Base-by-base conservation (phyloP, 92 coral and sea anemone species). In the Phymanthus crucifer region DNA sequence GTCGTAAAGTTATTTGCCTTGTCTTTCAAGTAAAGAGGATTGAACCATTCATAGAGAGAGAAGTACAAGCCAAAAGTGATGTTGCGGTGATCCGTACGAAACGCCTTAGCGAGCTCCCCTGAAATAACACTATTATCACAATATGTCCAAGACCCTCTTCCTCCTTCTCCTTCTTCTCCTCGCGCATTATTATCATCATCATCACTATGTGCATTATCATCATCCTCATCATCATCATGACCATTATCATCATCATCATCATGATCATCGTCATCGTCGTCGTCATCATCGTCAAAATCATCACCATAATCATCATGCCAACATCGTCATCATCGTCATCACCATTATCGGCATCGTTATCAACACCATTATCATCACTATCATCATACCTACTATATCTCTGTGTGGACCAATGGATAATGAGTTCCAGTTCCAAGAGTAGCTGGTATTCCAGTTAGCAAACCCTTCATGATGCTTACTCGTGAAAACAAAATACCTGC, bases 381-480 rank as follows among this genome's bases (percentile, higher is more conserved):
- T 54, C 10, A 5, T 54, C 88, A 11, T 85, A 93, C 98, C 94
- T 4, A 94, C 91, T 64, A 91, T 90, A 78, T 91, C 89, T 38
- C 94, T 80, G 54, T 94, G 98, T 48, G 98, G 98, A 6, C 98
- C 96, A 56, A 80, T 84, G 75, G 92, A 93, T 0, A 89, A 94
- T 40, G 98, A 94, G 71, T 94, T 94, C 98, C 98, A 94, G 77
- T 94, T 94, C 95, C 96, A 91, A 14, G 98, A 88, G 17, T 87
- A 93, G 71, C 82, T 89, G 2, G 98, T 92, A 37, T 73, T 80
- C 98, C 98, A 94, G 88, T 94, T 94, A 45, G 93, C 88, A 47
- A 80, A 93, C 3, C 97, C 97, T 38, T 93, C 97, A 71, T 93
- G 97, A 77, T 93, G 97, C 32, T 93, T 93, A 78, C 94, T 86